Conservation (phyloP, 1,140 invertebrate species). For the Hyposmocoma kahamanoa region DNA sequence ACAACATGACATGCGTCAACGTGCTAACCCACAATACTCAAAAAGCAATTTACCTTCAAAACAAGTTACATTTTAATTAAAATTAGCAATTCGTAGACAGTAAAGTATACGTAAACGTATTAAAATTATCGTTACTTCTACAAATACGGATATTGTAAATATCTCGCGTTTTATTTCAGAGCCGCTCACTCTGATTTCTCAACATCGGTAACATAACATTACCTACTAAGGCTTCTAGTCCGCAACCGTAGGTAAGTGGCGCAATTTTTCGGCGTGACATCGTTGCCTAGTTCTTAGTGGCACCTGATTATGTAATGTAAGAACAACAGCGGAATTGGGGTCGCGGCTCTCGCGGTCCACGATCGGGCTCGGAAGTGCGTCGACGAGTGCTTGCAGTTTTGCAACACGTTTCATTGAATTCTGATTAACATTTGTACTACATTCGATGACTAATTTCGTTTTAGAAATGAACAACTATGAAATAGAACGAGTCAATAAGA, state of each 20-base stretch:
- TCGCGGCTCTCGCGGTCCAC: conserved; percentile 44
- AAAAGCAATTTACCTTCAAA: no score
- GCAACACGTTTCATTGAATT: conserved; percentile 21
- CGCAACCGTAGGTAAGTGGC: conserved; percentile 40
- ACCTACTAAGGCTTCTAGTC: conserved; percentile 19
- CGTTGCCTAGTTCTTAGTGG: conserved; percentile 67
- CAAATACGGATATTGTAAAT: no score
- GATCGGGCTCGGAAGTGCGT: conserved; percentile 62
- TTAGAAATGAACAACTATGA: no score
- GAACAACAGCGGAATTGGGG: conserved; percentile 60
- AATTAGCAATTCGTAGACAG: no score
- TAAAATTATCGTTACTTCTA: no score
- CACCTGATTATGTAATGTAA: conserved; percentile 64
- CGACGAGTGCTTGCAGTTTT: conserved; percentile 18
- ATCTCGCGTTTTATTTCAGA: no score
- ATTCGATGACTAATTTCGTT: background rate
- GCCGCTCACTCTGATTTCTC: no score
- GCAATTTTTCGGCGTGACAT: conserved; percentile 70
- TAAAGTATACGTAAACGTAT: no score
- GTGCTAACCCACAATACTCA: no score
- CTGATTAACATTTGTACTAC: background rate
- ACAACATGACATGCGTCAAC: no score
- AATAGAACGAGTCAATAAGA: no score
- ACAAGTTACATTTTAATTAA: no score
- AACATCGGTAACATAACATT: conserved; percentile 10